Evolutionary conservation across 2,113 vertebrate genomes (phyloP).

Genomic region (Aramus guarauna): DNA sequence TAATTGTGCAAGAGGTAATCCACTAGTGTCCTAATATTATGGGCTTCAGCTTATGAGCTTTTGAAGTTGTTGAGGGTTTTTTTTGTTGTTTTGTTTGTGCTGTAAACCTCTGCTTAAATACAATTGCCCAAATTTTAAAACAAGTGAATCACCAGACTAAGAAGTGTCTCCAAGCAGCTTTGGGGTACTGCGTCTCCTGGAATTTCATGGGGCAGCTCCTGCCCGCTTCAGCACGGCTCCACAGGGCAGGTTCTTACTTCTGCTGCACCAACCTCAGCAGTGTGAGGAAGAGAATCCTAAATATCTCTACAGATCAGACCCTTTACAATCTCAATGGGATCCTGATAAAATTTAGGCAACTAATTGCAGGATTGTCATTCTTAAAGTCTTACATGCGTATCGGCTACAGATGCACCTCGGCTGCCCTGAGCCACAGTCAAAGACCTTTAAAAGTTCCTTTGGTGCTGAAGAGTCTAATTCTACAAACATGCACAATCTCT

Average conservation of each 20-base stretch:
- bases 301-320: background rate
- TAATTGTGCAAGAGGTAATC: background rate
- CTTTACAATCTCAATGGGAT: background rate
- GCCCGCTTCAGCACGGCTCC: fast-evolving
- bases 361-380: background rate
- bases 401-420: background rate
- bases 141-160: background rate
- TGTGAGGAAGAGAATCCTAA: background rate
- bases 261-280: background rate
- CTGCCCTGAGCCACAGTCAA: background rate
- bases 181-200: background rate
- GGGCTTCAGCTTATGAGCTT: background rate
- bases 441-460: background rate
- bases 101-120: background rate
- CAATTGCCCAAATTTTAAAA: background rate
- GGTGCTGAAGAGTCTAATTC: background rate
- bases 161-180: background rate
- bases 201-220: background rate
- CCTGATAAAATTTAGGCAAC: background rate
- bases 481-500: background rate
- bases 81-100: too few species aligned
- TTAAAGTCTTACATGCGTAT: fast-evolving
- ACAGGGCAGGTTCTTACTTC: background rate
- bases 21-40: background rate
- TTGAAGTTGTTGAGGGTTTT: background rate